phyloP scores from a whole-genome alignment of 2,888 invertebrate genomes.

The Stenodema calcarata region DNA sequence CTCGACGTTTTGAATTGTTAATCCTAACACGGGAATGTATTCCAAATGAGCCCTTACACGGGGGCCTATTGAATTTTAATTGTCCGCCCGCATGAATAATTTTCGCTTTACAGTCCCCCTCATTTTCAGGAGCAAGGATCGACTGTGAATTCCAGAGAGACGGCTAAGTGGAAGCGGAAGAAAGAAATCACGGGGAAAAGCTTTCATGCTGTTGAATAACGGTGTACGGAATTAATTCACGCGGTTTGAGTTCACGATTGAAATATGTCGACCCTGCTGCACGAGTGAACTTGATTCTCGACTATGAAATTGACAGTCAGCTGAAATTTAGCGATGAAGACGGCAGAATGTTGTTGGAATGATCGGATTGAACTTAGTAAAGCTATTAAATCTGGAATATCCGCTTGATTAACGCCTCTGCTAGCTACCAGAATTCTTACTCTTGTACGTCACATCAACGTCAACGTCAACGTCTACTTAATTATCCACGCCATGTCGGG shows the following conservation, averaged over 20 bases:
- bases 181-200: not conserved
- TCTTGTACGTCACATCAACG: too few species aligned
- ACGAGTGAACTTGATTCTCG: too few species aligned
- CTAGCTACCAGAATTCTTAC: too few species aligned
- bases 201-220: not conserved
- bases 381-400: too few species aligned
- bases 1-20: conserved; percentile 47
- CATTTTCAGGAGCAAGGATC: not conserved
- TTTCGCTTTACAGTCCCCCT: not conserved
- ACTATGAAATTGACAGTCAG: too few species aligned
- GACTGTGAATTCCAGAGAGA: not conserved
- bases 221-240: not conserved
- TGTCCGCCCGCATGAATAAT: conserved; percentile 42
- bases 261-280: not conserved
- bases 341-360: too few species aligned
- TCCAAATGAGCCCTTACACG: conserved; percentile 48
- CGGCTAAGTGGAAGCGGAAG: not conserved
- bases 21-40: conserved; percentile 46
- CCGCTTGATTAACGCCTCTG: too few species aligned
- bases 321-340: too few species aligned
- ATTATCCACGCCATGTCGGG: too few species aligned
- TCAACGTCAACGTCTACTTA: too few species aligned
- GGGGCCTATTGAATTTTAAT: conserved; percentile 47
- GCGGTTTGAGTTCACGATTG: not conserved
- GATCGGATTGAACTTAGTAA: too few species aligned